These are phyloP conservation scores for Athene noctua DNA, from an alignment of 2,113 vertebrate genomes.

Conservation along the genomic window DNA sequence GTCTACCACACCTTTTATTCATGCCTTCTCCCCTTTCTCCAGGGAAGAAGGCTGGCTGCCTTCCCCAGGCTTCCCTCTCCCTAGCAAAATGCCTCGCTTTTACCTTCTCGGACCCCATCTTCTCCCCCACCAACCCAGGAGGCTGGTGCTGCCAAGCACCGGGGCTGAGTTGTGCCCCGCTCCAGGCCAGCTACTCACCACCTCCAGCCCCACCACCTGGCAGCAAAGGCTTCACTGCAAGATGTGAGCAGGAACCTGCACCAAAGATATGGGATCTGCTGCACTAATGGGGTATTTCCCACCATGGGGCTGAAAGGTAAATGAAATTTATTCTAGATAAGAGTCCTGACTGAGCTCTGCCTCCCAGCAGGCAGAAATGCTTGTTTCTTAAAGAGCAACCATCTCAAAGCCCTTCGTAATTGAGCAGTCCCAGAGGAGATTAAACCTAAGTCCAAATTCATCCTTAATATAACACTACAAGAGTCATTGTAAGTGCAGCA, in stretches of 20 bases:
- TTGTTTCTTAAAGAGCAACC: neutral
- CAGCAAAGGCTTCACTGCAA: neutral
- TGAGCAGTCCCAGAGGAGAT: neutral
- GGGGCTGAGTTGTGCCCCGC: neutral
- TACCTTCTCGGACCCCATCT: neutral
- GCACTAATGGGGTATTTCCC: neutral
- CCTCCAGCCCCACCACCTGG: neutral
- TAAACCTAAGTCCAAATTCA: slow-evolving; percentile 24
- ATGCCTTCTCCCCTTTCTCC: neutral
- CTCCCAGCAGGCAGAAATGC: neutral
- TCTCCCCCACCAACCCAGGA: neutral
- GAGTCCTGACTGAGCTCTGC: neutral
- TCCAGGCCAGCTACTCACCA: neutral
- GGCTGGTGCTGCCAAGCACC: neutral
- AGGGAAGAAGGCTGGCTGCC: neutral
- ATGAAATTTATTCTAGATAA: neutral
- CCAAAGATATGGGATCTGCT: neutral
- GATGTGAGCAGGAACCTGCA: neutral
- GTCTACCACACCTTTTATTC: neutral
- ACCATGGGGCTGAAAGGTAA: neutral
- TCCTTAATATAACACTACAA: neutral
- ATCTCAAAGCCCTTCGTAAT: neutral
- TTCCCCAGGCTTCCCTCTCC: neutral
- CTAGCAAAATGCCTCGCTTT: neutral
- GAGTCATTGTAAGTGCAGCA: neutral